Percentiles rank a stretch among this genome's conserved stretches.
These are phyloP conservation scores for Pantherophis guttatus DNA, from an alignment of 2,113 vertebrate genomes.

Conservation along the genomic window DNA sequence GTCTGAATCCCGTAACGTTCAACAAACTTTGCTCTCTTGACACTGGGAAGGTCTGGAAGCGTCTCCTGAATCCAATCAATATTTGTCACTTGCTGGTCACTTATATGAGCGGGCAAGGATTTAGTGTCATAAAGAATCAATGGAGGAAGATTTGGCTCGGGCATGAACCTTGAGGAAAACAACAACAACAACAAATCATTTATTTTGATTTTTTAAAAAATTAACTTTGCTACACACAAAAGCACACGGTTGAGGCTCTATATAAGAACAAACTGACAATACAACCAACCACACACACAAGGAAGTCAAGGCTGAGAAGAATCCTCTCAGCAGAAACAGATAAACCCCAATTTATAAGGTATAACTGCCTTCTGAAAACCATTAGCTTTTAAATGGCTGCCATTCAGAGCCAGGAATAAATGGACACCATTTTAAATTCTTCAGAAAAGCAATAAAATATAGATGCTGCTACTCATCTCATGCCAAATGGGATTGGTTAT, in stretches of 20 bases:
- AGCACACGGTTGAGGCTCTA: background rate
- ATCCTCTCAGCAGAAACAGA: conserved; percentile 6
- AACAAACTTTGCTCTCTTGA: conserved; percentile 81
- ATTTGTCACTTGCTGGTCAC: conserved; percentile 79
- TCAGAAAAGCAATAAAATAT: background rate
- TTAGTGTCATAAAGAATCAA: conserved; percentile 81
- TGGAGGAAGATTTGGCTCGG: conserved; percentile 97
- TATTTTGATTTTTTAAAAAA: conserved; percentile 6
- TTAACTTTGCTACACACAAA: conserved; percentile 19
- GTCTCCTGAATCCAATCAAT: conserved; percentile 77
- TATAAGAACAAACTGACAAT: conserved; percentile 1
- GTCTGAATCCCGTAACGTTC: conserved; percentile 82
- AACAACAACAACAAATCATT: background rate
- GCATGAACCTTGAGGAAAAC: conserved; percentile 85
- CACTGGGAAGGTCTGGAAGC: conserved; percentile 87
- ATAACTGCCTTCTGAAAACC: conserved; percentile 5
- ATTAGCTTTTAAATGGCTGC: conserved; percentile 8
- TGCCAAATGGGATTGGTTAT: conserved; percentile 4
- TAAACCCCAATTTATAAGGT: background rate
- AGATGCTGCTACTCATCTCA: background rate
- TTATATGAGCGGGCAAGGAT: conserved; percentile 69
- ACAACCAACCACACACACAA: conserved; percentile 18
- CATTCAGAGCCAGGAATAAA: conserved; percentile 7
- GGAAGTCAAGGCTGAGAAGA: background rate
- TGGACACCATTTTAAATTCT: background rate